Percentiles rank a stretch among this genome's conserved stretches.
These are phyloP conservation scores for Drosophila hamatofila DNA, from an alignment of 2,888 invertebrate genomes.

Conservation along the genomic window DNA sequence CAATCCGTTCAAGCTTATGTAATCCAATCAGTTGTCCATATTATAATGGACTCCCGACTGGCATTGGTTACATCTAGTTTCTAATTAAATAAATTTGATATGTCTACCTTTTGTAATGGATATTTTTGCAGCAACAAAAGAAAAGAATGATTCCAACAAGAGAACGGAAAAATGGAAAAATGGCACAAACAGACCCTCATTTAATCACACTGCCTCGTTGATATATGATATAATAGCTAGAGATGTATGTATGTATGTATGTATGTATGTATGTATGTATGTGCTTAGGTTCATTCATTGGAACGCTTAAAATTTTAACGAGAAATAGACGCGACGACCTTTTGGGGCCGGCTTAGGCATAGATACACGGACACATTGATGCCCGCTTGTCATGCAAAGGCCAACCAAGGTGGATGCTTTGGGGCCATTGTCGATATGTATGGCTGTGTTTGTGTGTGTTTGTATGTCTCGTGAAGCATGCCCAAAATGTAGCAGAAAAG, in stretches of 20 bases:
- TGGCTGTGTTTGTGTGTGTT: slow-evolving; percentile 1
- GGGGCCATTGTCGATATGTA: slow-evolving; percentile 13
- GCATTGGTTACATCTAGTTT: not conserved
- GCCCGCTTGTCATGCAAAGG: slow-evolving; percentile 60
- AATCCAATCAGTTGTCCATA: slow-evolving; percentile 6
- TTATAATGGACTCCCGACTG: not conserved
- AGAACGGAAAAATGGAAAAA: not conserved
- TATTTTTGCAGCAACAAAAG: not conserved
- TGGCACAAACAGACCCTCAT: not conserved
- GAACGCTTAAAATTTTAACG: slow-evolving; percentile 60
- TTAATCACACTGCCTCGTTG: slow-evolving; percentile 20
- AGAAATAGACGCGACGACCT: slow-evolving; percentile 49
- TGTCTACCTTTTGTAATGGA: slow-evolving; percentile 4
- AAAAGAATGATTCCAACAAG: not conserved
- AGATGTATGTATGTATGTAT: not conserved
- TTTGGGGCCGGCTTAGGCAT: slow-evolving; percentile 36
- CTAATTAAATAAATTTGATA: slow-evolving; percentile 28
- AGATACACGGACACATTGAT: slow-evolving; percentile 50
- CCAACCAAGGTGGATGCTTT: slow-evolving; percentile 9
- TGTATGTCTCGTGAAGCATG: slow-evolving; percentile 11
- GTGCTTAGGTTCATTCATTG: slow-evolving; percentile 8
- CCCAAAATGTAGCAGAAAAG: slow-evolving; percentile 8
- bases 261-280: not conserved
- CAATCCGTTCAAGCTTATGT: slow-evolving; percentile 1
- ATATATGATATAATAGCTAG: slow-evolving; percentile 47